Evolutionary conservation across 2,113 vertebrate species (phyloP).

Genomic region (Erpornis zantholeuca): DNA sequence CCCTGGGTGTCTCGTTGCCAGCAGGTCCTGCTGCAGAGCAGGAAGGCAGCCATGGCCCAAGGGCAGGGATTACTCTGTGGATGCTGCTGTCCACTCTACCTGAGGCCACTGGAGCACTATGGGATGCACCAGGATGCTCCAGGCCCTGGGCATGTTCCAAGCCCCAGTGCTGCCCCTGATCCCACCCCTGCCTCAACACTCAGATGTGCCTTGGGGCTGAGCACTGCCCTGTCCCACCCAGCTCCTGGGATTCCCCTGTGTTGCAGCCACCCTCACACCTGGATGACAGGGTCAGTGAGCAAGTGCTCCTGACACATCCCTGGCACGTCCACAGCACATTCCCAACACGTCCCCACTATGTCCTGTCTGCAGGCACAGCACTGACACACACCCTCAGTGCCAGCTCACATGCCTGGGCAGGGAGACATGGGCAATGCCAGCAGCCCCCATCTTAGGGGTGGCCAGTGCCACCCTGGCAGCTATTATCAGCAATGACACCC

Average conservation of each 20-base stretch:
- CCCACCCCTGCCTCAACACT: rapidly evolving
- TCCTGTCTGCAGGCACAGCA: not conserved
- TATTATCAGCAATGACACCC: not conserved
- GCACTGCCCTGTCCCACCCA: not conserved
- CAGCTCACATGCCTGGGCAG: not conserved
- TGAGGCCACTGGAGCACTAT: rapidly evolving
- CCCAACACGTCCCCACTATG: not conserved
- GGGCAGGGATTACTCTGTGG: not conserved
- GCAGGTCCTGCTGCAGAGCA: not conserved
- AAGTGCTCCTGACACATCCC: not conserved
- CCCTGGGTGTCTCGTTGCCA: not conserved
- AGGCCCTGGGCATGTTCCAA: not conserved
- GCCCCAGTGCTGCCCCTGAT: not conserved
- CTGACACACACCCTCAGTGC: not conserved
- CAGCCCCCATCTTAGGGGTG: rapidly evolving
- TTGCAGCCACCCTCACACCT: not conserved
- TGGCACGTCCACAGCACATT: not conserved
- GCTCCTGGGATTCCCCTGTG: not conserved
- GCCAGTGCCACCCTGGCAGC: not conserved
- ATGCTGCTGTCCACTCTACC: not conserved
- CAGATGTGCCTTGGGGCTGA: not conserved
- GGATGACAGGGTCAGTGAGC: not conserved
- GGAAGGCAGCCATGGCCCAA: not conserved
- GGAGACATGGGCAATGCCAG: not conserved
- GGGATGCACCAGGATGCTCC: rapidly evolving